Percentiles rank a stretch among this genome's conserved stretches.
phyloP scores from a whole-genome alignment of 1,140 invertebrate genomes.

The Neuroterus valhalla region DNA sequence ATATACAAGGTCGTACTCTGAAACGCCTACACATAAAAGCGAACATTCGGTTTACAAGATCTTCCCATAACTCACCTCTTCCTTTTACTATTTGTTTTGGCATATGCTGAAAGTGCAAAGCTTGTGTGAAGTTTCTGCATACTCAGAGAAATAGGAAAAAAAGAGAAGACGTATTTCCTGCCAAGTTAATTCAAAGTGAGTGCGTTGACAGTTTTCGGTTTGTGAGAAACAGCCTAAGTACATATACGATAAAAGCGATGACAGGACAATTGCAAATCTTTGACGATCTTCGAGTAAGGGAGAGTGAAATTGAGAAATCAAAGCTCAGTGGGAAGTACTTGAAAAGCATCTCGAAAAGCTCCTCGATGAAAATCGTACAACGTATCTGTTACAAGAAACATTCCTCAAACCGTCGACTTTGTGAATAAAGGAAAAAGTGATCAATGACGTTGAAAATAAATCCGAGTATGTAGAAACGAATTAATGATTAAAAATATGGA shows the following conservation, averaged over 20 bases:
- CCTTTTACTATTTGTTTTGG: constrained; percentile 13
- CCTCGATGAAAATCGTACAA: constrained; percentile 9
- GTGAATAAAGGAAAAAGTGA: not conserved
- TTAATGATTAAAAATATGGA: not conserved
- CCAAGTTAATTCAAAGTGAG: constrained; percentile 6
- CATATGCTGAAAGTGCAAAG: constrained; percentile 13
- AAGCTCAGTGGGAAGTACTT: not conserved
- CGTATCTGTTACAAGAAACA: constrained; percentile 6
- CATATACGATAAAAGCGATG: not conserved
- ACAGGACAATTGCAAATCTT: constrained; percentile 2
- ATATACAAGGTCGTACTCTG: constrained; percentile 1
- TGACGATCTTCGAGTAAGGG: not conserved
- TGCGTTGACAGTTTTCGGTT: constrained; percentile 15
- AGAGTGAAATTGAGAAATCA: constrained; percentile 11
- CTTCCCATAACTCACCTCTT: constrained; percentile 4
- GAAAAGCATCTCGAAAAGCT: constrained; percentile 1
- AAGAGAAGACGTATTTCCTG: not conserved
- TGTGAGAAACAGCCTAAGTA: not conserved
- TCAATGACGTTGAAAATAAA: not conserved
- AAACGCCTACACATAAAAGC: constrained; percentile 1
- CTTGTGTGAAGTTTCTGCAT: constrained; percentile 7
- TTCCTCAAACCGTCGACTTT: too few relatives aligned
- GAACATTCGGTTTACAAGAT: constrained; percentile 15
- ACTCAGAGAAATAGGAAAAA: not conserved
- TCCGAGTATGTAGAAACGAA: not conserved